Percentiles rank a stretch among this genome's conserved stretches.
Evolutionary conservation across 1,140 invertebrate genomes (phyloP).

Genomic region (Cotesia typhae): DNA sequence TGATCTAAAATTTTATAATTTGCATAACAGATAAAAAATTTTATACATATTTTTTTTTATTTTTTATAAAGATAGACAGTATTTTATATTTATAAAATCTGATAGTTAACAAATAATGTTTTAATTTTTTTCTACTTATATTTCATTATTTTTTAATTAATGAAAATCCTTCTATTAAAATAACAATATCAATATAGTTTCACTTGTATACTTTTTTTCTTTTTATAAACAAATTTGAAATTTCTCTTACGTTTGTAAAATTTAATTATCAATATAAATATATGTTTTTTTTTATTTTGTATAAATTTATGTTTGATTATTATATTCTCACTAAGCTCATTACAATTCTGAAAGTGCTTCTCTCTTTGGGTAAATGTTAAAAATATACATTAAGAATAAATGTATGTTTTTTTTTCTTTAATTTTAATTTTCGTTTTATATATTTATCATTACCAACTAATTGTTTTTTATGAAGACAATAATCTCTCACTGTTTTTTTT

Average conservation of each 20-base stretch:
- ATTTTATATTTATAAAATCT: background rate
- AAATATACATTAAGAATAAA: slow-evolving; percentile 53
- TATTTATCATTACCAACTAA: slow-evolving; percentile 37
- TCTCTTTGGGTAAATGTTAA: slow-evolving; percentile 60
- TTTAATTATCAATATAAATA: background rate
- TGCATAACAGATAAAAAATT: slow-evolving; percentile 34
- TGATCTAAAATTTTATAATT: slow-evolving; percentile 22
- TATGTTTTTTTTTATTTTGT: no score
- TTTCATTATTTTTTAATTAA: no score
- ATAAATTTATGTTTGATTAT: slow-evolving; percentile 19
- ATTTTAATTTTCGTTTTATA: background rate
- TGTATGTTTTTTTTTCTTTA: slow-evolving; percentile 41
- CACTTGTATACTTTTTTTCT: slow-evolving; percentile 4
- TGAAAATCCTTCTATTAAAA: no score
- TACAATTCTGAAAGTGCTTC: slow-evolving; percentile 37
- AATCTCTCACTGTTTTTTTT: slow-evolving; percentile 21
- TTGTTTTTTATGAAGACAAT: slow-evolving; percentile 5
- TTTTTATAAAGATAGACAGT: slow-evolving; percentile 2
- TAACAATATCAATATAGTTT: no score
- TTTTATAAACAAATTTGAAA: background rate
- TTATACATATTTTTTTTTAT: background rate
- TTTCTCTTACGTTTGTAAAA: background rate
- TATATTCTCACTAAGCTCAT: slow-evolving; percentile 24
- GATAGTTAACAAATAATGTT: background rate
- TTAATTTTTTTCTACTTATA: background rate